A percentile compares a stretch with the other conserved stretches of the same genome.
phyloP scores from a whole-genome alignment of 2,888 invertebrate genomes.

The Polyommatus iphigenia region DNA sequence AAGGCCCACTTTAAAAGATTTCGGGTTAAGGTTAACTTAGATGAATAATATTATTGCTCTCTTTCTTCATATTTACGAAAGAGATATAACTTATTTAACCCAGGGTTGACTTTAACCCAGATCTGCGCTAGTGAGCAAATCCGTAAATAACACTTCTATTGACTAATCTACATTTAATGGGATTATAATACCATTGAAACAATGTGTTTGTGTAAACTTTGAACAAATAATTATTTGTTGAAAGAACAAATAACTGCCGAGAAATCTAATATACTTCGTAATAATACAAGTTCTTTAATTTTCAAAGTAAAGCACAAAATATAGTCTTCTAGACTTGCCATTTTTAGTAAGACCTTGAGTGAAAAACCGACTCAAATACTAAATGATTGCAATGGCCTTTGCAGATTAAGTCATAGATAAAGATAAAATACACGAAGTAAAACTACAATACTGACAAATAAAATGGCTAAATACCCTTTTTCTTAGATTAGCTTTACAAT shows the following conservation, averaged over 20 bases:
- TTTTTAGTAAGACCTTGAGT: too few relatives aligned
- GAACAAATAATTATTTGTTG: constrained; percentile 2
- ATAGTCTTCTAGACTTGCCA: too few relatives aligned
- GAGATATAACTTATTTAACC: too few relatives aligned
- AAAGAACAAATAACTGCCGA: neutral
- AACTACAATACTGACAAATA: neutral
- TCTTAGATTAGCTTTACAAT: constrained; percentile 22
- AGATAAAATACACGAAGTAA: neutral
- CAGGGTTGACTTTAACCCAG: neutral
- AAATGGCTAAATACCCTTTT: constrained; percentile 11
- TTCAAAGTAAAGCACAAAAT: neutral
- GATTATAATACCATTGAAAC: constrained; percentile 15
- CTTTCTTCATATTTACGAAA: too few relatives aligned
- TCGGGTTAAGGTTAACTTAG: too few relatives aligned
- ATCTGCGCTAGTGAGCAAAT: neutral
- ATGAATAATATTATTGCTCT: too few relatives aligned
- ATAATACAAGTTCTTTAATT: neutral
- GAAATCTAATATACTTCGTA: constrained; percentile 1
- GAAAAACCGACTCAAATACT: too few relatives aligned
- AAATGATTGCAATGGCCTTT: too few relatives aligned
- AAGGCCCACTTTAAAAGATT: too few relatives aligned
- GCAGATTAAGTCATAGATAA: neutral
- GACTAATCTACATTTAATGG: constrained; percentile 18
- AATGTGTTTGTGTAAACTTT: constrained; percentile 1
- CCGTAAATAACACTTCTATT: neutral